These are phyloP conservation scores for Lithobius niger DNA, from an alignment of 1,140 invertebrate species.

Conservation along the genomic window DNA sequence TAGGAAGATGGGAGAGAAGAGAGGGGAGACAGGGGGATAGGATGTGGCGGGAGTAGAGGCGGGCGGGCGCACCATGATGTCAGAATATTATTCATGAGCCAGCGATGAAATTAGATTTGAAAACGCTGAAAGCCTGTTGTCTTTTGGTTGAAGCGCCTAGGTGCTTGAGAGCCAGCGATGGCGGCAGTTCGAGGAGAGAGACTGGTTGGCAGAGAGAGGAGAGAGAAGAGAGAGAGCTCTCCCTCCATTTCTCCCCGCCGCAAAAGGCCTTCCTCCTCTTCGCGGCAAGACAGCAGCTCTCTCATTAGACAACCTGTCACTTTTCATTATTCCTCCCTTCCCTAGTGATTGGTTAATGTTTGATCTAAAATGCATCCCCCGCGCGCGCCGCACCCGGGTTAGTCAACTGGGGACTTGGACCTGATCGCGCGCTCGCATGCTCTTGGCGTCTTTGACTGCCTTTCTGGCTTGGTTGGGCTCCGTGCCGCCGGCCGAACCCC, in stretches of 20 bases:
- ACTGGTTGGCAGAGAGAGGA: slow-evolving; percentile 2
- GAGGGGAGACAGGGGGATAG: slow-evolving; percentile 1
- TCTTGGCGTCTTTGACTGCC: too few species aligned
- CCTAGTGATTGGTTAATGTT: slow-evolving; percentile 21
- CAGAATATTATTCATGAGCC: slow-evolving; percentile 23
- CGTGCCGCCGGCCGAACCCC: too few species aligned
- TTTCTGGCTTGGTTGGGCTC: too few species aligned
- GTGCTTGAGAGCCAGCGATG: slow-evolving; percentile 2
- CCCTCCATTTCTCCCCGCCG: slow-evolving; percentile 6
- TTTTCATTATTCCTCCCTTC: slow-evolving; percentile 10
- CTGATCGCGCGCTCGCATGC: too few species aligned
- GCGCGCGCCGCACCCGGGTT: not conserved
- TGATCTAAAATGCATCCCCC: slow-evolving; percentile 16
- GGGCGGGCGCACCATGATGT: not conserved
- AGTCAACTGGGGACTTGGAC: slow-evolving; percentile 7
- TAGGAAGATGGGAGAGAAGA: slow-evolving; percentile 12
- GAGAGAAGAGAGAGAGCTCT: slow-evolving; percentile 5
- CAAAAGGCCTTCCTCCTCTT: slow-evolving; percentile 6
- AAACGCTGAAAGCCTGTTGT: slow-evolving; percentile 27
- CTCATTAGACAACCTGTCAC: slow-evolving; percentile 23
- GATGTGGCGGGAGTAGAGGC: too few species aligned
- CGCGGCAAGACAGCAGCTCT: slow-evolving; percentile 8
- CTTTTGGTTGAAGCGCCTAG: slow-evolving; percentile 3
- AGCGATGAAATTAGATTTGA: slow-evolving; percentile 26
- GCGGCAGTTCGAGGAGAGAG: not conserved